phyloP scores from a whole-genome alignment of 2,113 vertebrate genomes.

The Tachuris rubrigastra region DNA sequence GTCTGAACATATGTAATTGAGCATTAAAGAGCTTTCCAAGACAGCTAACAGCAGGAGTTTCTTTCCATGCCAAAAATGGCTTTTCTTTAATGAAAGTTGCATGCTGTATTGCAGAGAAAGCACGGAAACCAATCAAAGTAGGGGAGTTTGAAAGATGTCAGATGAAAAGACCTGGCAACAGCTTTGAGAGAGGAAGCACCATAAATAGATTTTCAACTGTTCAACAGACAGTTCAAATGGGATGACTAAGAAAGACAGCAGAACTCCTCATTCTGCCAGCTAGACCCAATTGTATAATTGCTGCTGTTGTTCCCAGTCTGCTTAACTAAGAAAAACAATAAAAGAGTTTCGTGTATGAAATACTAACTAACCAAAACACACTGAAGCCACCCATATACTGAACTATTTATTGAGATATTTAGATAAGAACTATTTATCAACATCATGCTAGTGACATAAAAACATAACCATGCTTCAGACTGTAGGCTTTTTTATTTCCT shows the following conservation, averaged over 20 bases:
- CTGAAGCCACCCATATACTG: neutral
- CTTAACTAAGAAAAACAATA: neutral
- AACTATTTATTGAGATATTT: neutral
- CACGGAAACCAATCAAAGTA: conserved; percentile 21
- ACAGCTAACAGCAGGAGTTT: neutral
- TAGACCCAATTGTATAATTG: neutral
- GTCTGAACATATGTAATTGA: neutral
- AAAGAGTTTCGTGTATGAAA: neutral
- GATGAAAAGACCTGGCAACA: neutral
- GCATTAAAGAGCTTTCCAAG: neutral
- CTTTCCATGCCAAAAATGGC: neutral
- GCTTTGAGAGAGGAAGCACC: neutral
- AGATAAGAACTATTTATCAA: neutral
- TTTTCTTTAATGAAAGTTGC: conserved; percentile 35
- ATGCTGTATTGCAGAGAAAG: neutral
- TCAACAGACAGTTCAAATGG: neutral
- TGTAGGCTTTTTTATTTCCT: neutral
- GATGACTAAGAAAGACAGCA: neutral
- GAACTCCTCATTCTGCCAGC: neutral
- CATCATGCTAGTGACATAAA: neutral
- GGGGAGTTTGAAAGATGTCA: neutral
- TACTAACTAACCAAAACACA: neutral
- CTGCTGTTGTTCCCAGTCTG: neutral
- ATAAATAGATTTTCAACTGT: neutral
- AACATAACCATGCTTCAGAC: neutral